Base-by-base conservation (phyloP, 2,113 vertebrate species). In the Aleadryas rufinucha region DNA sequence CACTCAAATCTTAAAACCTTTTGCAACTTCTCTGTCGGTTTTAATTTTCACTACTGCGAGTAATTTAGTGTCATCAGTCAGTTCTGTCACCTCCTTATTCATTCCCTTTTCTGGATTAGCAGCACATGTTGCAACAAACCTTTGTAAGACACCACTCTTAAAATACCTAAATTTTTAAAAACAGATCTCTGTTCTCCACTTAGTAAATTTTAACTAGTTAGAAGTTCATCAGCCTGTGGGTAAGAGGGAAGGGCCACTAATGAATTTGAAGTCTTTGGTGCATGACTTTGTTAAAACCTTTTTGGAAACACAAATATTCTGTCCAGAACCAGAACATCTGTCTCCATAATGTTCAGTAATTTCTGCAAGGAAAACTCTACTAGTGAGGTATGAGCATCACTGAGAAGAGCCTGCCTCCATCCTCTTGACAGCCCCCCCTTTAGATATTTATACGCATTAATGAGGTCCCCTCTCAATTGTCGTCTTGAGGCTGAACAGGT, bases 11-110 rank as follows among this genome's bases (percentile, higher is more conserved):
- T 76, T 45, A 37, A 92, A 91, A 74, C 8, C 20, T 89, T 74
- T 39, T 69, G 54, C 72, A 89, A 59, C 64, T 87, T 64, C 81
- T 60, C 23, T 78, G 80, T 69, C 72, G 91, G 64, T 59, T 94
- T 94, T 66, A 74, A 77, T 84, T 93, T 86, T 70, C 69, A 77
- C n/a, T 74, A 1, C 14, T 39, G 35, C 41, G 52, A 95, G 89
- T 87, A 90, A 70, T 52, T 69, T 37, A 49, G 45, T 14, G 30
- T 28, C n/a, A 87, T 78, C 63, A 80, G 72, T 53, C 50, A 94
- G 42, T 61, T 91, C 59, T 78, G 72, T 59, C 64, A 84, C 33
- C 28, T 84, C 27, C 33, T 24, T 69, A n/a, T 61, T 88, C 24
- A 39, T 64, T 75, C 30, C 11, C 13, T 85, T 83, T 83, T 77